Percentiles rank a stretch among this genome's conserved stretches.
phyloP scores from a whole-genome alignment of 2,113 vertebrate genomes.

The Bettongia penicillata region DNA sequence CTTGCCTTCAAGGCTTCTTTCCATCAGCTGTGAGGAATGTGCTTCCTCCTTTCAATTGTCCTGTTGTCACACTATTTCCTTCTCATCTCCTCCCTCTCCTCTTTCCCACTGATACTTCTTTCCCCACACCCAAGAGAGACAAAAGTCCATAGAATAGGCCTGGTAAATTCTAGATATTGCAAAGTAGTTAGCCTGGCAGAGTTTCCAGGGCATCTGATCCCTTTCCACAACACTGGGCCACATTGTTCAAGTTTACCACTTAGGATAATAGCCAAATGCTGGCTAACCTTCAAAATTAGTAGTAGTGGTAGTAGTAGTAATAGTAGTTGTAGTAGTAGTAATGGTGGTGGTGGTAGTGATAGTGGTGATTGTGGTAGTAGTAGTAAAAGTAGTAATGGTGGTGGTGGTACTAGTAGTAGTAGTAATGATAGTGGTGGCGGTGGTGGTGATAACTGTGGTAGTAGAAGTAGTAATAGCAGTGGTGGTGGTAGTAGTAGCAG shows the following conservation, averaged over 20 bases:
- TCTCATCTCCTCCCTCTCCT: background rate
- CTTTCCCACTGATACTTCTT: background rate
- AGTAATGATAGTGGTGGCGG: background rate
- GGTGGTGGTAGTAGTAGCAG: background rate
- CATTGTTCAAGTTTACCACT: background rate
- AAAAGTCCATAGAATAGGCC: background rate
- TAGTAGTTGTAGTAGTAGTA: no score
- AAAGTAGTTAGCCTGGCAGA: constrained; percentile 4
- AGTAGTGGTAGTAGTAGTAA: background rate
- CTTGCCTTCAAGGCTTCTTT: background rate
- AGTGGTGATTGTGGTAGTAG: no score
- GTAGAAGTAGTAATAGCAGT: background rate
- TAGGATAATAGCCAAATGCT: background rate
- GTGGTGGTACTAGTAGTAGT: no score
- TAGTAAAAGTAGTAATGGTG: background rate
- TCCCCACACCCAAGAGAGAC: background rate
- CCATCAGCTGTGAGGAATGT: constrained; percentile 12
- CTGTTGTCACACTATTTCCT: background rate
- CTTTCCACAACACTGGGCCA: background rate
- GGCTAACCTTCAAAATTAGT: background rate
- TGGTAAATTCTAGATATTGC: background rate
- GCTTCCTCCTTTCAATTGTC: constrained; percentile 16
- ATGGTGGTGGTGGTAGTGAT: no score
- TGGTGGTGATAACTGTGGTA: no score
- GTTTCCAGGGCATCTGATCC: background rate